Conservation (phyloP, 30 jellyfish, hydroid and myxozoan species). For the Turritopsis dohrnii region DNA sequence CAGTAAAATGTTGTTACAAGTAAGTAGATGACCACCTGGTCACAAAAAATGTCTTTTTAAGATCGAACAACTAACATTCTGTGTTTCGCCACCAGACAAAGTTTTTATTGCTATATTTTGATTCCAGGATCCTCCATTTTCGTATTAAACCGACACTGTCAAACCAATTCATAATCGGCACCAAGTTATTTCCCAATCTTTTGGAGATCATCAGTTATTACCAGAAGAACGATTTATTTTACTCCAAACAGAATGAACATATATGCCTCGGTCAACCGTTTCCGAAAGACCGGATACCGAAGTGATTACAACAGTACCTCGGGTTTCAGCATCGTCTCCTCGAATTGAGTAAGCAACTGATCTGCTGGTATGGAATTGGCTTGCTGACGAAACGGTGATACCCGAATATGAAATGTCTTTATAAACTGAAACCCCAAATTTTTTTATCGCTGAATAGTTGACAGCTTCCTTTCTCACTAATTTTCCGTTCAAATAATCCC, state of each 20-base stretch:
- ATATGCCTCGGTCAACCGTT: background rate
- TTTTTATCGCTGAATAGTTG: background rate
- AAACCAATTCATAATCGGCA: constrained; percentile 75
- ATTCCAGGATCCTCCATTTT: background rate
- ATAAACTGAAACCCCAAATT: background rate
- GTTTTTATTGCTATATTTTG: background rate
- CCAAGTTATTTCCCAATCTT: constrained; percentile 55
- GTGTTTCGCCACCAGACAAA: too few relatives aligned
- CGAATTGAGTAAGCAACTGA: background rate
- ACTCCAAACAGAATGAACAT: constrained; percentile 62
- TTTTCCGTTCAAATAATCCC: too few relatives aligned
- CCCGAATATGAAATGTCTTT: background rate
- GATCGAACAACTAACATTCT: too few relatives aligned
- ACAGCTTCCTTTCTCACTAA: background rate
- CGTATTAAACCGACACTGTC: background rate
- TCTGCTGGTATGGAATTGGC: background rate
- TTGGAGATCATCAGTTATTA: constrained; percentile 83
- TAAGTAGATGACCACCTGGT: too few relatives aligned
- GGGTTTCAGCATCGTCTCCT: background rate
- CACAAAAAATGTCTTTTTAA: too few relatives aligned
- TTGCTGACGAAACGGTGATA: too few relatives aligned
- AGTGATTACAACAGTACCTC: background rate
- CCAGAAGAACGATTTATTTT: constrained; percentile 76
- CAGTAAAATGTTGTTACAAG: background rate
- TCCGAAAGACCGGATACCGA: background rate